Conservation (phyloP, 2,797 vertebrate genomes). For the Gymnothorax reevesii region DNA sequence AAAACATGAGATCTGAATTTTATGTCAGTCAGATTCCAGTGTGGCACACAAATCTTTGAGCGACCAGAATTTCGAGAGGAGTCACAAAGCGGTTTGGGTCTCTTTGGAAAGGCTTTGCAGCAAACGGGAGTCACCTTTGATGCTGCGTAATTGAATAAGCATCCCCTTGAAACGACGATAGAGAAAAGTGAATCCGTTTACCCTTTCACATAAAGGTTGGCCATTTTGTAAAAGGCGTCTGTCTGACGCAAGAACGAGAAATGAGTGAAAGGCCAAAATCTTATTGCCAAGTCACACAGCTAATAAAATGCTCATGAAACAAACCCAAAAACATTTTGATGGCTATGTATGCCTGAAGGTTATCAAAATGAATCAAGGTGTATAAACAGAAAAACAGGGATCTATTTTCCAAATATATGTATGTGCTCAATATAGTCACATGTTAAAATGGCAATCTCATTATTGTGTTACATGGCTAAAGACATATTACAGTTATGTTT, state of each 20-base stretch:
- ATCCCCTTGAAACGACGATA: neutral
- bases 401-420: neutral
- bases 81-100: neutral
- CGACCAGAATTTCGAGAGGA: neutral
- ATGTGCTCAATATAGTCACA: neutral
- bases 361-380: neutral
- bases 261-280: constrained; percentile 5
- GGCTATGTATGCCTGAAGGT: neutral
- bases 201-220: constrained; percentile 6
- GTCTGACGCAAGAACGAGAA: neutral
- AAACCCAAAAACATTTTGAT: neutral
- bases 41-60: neutral
- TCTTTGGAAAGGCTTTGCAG: neutral
- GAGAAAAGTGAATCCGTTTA: neutral
- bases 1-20: neutral
- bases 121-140: neutral
- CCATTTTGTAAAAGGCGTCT: neutral
- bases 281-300: neutral
- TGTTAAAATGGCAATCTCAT: neutral
- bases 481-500: neutral
- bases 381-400: neutral
- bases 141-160: neutral
- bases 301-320: neutral
- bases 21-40: neutral
- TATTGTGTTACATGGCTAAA: neutral